These are phyloP conservation scores for Tetraneura akinire DNA, from an alignment of 1,140 invertebrate species.

Conservation along the genomic window DNA sequence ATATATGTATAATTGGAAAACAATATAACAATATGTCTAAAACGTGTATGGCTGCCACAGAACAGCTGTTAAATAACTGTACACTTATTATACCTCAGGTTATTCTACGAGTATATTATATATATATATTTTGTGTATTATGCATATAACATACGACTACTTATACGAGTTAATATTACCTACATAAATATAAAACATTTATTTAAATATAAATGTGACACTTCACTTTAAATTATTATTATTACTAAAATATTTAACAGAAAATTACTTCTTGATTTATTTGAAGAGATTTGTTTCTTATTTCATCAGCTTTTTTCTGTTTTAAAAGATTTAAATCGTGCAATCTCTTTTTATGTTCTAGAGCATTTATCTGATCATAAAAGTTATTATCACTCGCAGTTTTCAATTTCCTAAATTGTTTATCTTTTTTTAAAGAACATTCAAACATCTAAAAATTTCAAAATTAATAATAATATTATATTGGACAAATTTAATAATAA, in stretches of 20 bases:
- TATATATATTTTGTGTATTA: too few species aligned
- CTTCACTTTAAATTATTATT: too few species aligned
- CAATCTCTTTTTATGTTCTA: conserved; percentile 28
- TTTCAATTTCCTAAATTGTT: not conserved
- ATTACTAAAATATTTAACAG: not conserved
- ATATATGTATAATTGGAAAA: not conserved
- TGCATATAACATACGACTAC: too few species aligned
- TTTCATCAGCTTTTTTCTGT: conserved; percentile 30
- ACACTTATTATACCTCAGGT: too few species aligned
- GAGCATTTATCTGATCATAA: conserved; percentile 21
- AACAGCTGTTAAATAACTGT: not conserved
- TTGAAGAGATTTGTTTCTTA: conserved; percentile 30
- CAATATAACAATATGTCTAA: not conserved
- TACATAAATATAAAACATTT: too few species aligned
- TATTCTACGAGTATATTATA: too few species aligned
- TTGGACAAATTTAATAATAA: too few species aligned
- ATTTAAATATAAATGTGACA: too few species aligned
- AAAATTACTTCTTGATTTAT: conserved; percentile 30
- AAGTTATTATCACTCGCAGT: not conserved
- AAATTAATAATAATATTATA: too few species aligned
- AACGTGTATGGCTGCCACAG: not conserved
- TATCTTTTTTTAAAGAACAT: conserved; percentile 11
- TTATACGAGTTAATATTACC: too few species aligned
- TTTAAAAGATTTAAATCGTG: conserved; percentile 31
- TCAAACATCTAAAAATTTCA: conserved; percentile 25